Conservation (phyloP, 2,113 vertebrate genomes). For the Ophiodon elongatus region DNA sequence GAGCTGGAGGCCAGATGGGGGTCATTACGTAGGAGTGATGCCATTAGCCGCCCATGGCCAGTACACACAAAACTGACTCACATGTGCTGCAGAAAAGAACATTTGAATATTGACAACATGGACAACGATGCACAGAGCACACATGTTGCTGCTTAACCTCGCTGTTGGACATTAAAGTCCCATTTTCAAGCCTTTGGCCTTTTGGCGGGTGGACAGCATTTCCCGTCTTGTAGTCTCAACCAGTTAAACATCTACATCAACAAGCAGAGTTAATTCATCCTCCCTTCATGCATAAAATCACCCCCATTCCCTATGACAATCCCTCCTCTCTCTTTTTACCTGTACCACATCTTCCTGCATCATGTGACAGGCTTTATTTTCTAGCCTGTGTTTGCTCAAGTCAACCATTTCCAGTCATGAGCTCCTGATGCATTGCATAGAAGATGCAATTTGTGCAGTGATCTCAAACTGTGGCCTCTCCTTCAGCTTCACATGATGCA, state of each 20-base stretch:
- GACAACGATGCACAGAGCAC: constrained; percentile 10
- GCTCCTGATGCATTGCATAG: background rate
- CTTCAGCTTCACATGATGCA: constrained; percentile 2
- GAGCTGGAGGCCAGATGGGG: constrained; percentile 65
- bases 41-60: constrained; percentile 38
- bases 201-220: constrained; percentile 20
- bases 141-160: constrained; percentile 2
- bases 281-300: background rate
- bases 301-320: background rate
- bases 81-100: constrained; percentile 11
- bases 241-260: constrained; percentile 14
- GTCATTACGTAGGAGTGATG: constrained; percentile 65
- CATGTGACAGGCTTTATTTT: constrained; percentile 1
- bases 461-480: background rate
- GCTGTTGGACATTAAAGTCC: constrained; percentile 12
- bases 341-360: background rate
- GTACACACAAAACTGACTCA: background rate
- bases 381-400: constrained; percentile 14
- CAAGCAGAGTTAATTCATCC: background rate
- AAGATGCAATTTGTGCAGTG: constrained; percentile 11
- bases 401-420: constrained; percentile 19
- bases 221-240: constrained; percentile 19
- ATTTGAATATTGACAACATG: constrained; percentile 25
- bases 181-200: constrained; percentile 4
- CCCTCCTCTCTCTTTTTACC: background rate